phyloP scores from a whole-genome alignment of 2,113 vertebrate species.

The Plecturocebus donacophilus region DNA sequence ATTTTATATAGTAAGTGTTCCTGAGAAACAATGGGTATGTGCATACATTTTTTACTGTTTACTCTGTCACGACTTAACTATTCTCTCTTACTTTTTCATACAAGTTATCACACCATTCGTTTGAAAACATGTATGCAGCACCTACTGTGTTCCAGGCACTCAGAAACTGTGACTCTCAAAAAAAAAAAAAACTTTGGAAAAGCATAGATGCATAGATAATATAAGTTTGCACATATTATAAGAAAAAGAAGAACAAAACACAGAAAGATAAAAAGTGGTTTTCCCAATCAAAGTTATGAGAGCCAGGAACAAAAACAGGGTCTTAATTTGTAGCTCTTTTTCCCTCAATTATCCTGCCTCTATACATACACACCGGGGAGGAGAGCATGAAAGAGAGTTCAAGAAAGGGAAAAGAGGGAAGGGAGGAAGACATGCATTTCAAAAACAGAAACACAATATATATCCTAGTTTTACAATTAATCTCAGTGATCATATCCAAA shows the following conservation, averaged over 20 bases:
- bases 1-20: background rate
- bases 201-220: background rate
- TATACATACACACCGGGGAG: background rate
- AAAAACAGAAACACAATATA: slow-evolving; percentile 1
- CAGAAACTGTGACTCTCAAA: background rate
- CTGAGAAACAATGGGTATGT: background rate
- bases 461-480: background rate
- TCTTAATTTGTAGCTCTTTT: background rate
- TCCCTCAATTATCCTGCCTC: background rate
- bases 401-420: background rate
- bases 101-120: background rate
- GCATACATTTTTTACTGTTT: slow-evolving; percentile 45
- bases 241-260: background rate
- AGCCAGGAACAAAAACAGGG: background rate
- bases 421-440: background rate
- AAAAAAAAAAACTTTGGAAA: background rate
- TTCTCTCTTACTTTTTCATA: slow-evolving; percentile 17
- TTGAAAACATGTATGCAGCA: background rate
- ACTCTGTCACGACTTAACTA: background rate
- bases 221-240: background rate
- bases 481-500: background rate
- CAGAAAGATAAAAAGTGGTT: background rate
- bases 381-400: no score
- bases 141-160: background rate
- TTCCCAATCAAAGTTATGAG: background rate